phyloP scores from a whole-genome alignment of 2,888 invertebrate species.

The Ferdinandea cuprea region DNA sequence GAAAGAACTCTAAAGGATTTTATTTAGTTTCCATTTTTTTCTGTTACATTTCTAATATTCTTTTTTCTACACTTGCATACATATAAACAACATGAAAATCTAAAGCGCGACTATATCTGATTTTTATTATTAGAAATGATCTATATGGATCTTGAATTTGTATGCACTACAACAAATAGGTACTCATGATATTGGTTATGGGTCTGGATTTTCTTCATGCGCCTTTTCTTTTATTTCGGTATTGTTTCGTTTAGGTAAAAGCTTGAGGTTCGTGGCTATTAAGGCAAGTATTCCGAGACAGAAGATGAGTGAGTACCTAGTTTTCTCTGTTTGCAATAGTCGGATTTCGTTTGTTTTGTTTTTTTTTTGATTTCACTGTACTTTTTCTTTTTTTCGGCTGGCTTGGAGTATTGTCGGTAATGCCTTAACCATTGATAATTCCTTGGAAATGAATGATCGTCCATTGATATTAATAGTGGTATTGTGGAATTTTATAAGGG shows the following conservation, averaged over 20 bases:
- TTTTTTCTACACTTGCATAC: too few relatives aligned
- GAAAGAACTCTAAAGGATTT: too few relatives aligned
- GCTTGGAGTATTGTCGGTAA: conserved; percentile 27
- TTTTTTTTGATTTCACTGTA: not conserved
- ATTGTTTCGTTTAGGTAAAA: conserved; percentile 17
- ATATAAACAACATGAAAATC: too few relatives aligned
- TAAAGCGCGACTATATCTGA: too few relatives aligned
- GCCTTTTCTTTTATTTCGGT: conserved; percentile 10
- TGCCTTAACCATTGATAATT: conserved; percentile 33
- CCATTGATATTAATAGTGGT: conserved; percentile 41
- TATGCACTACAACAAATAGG: too few relatives aligned
- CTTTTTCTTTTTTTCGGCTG: conserved; percentile 23
- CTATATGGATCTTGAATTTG: too few relatives aligned
- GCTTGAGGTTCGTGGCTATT: conserved; percentile 4
- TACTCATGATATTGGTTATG: too few relatives aligned
- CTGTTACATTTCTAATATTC: too few relatives aligned
- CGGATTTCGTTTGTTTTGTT: conserved; percentile 44
- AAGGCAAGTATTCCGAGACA: conserved; percentile 4
- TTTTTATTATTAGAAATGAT: too few relatives aligned
- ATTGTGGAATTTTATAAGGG: conserved; percentile 54
- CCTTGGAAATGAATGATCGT: conserved; percentile 32
- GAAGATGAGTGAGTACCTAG: conserved; percentile 13
- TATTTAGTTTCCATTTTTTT: too few relatives aligned
- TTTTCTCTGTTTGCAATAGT: conserved; percentile 30
- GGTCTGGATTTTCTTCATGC: not conserved